These are phyloP conservation scores for Clarias pachynema DNA, from an alignment of 2,797 vertebrate genomes.

Conservation along the genomic window DNA sequence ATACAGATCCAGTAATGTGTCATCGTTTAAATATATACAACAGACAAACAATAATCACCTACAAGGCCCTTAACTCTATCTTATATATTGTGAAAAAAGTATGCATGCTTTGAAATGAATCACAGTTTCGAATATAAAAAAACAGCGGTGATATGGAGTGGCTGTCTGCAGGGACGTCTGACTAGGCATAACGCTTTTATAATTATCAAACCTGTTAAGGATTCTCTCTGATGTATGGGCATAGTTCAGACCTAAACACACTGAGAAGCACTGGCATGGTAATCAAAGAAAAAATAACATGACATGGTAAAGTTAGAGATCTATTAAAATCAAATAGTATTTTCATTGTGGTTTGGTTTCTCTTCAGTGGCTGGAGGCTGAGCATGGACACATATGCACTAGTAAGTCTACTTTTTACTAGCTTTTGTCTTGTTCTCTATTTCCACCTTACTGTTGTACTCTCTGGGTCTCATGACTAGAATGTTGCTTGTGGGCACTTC, in stretches of 20 bases:
- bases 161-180: conserved; percentile 7
- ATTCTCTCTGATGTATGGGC: conserved; percentile 49
- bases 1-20: background rate
- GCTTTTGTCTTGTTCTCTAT: background rate
- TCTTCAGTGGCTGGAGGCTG: conserved; percentile 26
- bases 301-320: conserved; percentile 1
- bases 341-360: background rate
- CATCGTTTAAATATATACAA: background rate
- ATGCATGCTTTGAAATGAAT: conserved; percentile 27
- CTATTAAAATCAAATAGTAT: conserved; percentile 14
- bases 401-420: background rate
- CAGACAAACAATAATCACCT: conserved; percentile 12
- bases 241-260: conserved; percentile 19
- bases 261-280: background rate
- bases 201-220: conserved; percentile 42
- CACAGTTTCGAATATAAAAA: conserved; percentile 32
- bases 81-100: conserved; percentile 25
- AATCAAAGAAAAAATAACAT: background rate
- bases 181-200: conserved; percentile 30
- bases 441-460: background rate
- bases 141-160: conserved; percentile 20
- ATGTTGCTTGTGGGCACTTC: background rate
- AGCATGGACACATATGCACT: background rate
- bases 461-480: conserved; percentile 5
- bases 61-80: too few species aligned